Evolutionary conservation across 2,797 vertebrate genomes (phyloP).

Genomic region (Brotogeris chrysoptera): DNA sequence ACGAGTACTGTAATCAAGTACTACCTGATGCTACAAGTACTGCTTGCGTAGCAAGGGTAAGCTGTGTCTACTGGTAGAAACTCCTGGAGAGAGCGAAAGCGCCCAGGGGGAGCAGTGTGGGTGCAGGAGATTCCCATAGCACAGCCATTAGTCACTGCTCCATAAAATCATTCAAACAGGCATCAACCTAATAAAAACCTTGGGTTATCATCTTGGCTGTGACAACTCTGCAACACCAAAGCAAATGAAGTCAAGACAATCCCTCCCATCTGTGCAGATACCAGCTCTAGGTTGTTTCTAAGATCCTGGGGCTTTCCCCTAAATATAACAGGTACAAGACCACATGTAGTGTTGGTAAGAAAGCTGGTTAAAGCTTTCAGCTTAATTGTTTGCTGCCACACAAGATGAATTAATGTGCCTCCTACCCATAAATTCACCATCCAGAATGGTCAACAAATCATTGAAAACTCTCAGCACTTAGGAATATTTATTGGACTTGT

Average conservation of each 20-base stretch:
- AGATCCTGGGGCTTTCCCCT: not conserved
- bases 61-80: not conserved
- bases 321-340: not conserved
- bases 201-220: not conserved
- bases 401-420: not conserved
- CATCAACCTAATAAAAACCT: not conserved
- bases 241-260: not conserved
- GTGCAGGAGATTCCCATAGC: not conserved
- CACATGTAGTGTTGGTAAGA: not conserved
- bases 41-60: not conserved
- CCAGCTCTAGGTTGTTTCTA: not conserved
- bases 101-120: not conserved
- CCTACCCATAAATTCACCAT: not conserved
- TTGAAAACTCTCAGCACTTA: not conserved
- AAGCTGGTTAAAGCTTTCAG: not conserved
- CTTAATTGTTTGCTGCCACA: not conserved
- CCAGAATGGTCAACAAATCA: not conserved
- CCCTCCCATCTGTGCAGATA: rapidly evolving
- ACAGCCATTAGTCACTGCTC: not conserved
- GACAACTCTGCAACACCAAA: not conserved
- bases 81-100: not conserved
- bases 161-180: not conserved
- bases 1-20: not conserved
- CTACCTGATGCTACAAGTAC: not conserved
- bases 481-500: not conserved